A percentile compares a stretch with the other conserved stretches of the same genome.
phyloP scores from a whole-genome alignment of 1,140 invertebrate genomes.

The Camponotus vicinus region DNA sequence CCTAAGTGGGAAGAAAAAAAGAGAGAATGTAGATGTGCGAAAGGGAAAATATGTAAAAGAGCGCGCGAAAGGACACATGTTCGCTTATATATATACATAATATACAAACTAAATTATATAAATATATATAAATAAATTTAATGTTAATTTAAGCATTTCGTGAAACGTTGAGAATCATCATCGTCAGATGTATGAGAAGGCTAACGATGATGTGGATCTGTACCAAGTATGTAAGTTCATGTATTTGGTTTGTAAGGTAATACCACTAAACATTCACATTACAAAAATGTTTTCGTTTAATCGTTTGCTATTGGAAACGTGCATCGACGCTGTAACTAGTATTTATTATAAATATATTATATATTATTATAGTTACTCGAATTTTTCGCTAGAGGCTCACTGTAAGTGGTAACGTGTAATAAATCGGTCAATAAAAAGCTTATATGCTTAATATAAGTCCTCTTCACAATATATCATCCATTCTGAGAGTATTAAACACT shows the following conservation, averaged over 20 bases:
- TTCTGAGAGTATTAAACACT: not conserved
- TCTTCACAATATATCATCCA: not conserved
- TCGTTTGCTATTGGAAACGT: slow-evolving; percentile 70
- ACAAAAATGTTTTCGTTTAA: slow-evolving; percentile 67
- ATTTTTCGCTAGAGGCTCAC: slow-evolving; percentile 72
- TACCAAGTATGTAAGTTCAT: slow-evolving; percentile 73
- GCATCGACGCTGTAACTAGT: slow-evolving; percentile 72
- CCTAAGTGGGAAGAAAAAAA: slow-evolving; percentile 16
- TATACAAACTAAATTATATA: slow-evolving; percentile 73
- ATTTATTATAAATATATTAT: slow-evolving; percentile 72
- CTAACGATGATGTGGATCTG: slow-evolving; percentile 63
- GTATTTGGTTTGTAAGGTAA: slow-evolving; percentile 67
- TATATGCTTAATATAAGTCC: slow-evolving; percentile 66
- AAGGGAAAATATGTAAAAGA: slow-evolving; percentile 25
- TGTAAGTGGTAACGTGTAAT: slow-evolving; percentile 77
- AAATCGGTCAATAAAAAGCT: slow-evolving; percentile 77
- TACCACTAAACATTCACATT: slow-evolving; percentile 59
- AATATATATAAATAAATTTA: slow-evolving; percentile 76
- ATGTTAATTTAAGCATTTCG: slow-evolving; percentile 71
- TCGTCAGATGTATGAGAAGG: slow-evolving; percentile 21
- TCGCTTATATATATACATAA: slow-evolving; percentile 70
- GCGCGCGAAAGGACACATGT: slow-evolving; percentile 54
- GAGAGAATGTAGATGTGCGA: slow-evolving; percentile 21
- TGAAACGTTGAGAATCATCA: slow-evolving; percentile 69
- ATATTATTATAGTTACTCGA: slow-evolving; percentile 72